These are phyloP conservation scores for Pegea sp. DNA, from an alignment of 23 tunicate species.

Conservation along the genomic window DNA sequence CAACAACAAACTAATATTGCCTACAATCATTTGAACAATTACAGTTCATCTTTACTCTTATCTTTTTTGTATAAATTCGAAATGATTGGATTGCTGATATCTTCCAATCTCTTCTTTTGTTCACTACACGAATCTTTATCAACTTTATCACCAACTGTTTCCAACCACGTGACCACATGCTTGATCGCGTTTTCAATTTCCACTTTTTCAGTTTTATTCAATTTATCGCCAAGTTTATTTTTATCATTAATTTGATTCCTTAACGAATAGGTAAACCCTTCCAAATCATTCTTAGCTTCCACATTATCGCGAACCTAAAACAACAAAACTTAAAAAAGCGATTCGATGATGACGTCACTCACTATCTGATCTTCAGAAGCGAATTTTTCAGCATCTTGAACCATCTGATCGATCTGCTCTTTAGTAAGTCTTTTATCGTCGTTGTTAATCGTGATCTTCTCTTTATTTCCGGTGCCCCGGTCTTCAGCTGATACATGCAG, in stretches of 20 bases:
- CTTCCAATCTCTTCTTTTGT: conserved; percentile 94
- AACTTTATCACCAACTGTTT: conserved; percentile 67
- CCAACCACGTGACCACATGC: conserved; percentile 92
- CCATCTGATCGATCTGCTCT: conserved; percentile 95
- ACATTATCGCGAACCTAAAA: conserved; percentile 71
- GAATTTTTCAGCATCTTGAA: conserved; percentile 87
- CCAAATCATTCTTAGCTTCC: conserved; percentile 89
- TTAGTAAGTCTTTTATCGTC: conserved; percentile 77
- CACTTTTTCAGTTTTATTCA: conserved; percentile 69
- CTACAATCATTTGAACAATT: no score
- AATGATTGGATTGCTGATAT: conserved; percentile 71
- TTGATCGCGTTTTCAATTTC: conserved; percentile 58
- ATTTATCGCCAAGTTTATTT: conserved; percentile 86
- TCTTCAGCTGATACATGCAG: conserved; percentile 94
- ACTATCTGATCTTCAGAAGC: conserved; percentile 91
- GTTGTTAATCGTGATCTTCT: conserved; percentile 79
- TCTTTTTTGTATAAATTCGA: conserved; percentile 46
- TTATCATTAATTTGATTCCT: conserved; percentile 85
- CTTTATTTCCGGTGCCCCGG: conserved; percentile 94
- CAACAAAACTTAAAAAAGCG: no score
- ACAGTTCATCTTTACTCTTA: no score
- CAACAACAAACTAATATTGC: no score
- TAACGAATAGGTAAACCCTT: conserved; percentile 82
- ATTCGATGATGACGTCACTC: no score
- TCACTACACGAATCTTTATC: conserved; percentile 74